A percentile compares a stretch with the other conserved stretches of the same genome.
phyloP scores from a whole-genome alignment of 2,797 vertebrate species.

The Falco rusticolus region DNA sequence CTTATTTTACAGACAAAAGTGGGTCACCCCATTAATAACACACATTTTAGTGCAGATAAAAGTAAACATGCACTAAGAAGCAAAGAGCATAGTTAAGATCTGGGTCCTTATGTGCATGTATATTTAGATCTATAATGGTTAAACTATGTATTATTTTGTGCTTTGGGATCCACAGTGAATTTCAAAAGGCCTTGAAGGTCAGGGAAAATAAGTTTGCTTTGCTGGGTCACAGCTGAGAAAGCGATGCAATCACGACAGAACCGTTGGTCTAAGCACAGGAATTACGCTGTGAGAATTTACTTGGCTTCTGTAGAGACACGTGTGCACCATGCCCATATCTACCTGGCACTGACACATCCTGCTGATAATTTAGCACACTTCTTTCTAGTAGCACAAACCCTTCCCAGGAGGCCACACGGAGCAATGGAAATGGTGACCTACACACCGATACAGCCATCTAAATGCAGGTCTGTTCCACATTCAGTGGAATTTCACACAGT shows the following conservation, averaged over 20 bases:
- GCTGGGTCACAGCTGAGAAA: neutral
- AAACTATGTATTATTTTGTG: neutral
- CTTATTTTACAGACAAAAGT: neutral
- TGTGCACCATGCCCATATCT: neutral
- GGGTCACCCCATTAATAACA: neutral
- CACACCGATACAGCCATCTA: neutral
- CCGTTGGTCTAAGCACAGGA: neutral
- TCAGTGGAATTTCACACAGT: neutral
- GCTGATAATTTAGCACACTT: neutral
- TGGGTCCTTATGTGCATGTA: neutral
- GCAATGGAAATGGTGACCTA: neutral
- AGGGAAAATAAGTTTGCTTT: slow-evolving; percentile 4
- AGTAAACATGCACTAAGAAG: neutral
- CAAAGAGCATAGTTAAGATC: neutral
- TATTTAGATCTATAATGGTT: neutral
- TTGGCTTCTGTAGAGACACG: neutral
- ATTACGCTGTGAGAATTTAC: neutral
- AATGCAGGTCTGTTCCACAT: neutral
- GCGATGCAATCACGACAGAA: neutral
- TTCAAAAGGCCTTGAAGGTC: neutral
- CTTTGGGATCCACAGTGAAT: neutral
- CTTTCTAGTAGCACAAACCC: neutral
- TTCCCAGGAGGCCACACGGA: neutral
- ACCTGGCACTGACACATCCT: neutral
- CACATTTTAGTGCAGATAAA: neutral